Percentiles rank a stretch among this genome's conserved stretches.
Conservation (phyloP, 2,797 vertebrate genomes). For the Sebastes elongatus region DNA sequence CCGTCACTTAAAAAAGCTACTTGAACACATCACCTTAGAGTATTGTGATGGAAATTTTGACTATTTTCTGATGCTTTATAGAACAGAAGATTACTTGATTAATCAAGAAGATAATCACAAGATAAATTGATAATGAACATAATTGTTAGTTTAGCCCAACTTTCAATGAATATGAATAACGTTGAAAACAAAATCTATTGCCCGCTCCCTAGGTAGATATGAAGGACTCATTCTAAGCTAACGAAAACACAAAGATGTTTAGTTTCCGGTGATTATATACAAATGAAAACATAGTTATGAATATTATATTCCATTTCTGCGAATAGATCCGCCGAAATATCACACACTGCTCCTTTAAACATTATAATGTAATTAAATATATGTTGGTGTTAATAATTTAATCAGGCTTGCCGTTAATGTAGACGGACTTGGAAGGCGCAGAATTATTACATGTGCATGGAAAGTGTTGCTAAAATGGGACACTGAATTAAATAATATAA, state of each 20-base stretch:
- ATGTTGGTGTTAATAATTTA: neutral
- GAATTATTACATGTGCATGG: neutral
- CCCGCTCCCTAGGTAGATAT: too few species aligned
- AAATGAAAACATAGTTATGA: too few species aligned
- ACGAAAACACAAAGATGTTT: too few species aligned
- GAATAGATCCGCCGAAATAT: neutral
- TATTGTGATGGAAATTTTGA: neutral
- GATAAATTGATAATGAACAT: neutral
- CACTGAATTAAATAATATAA: slow-evolving; percentile 26
- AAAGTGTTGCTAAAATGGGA: slow-evolving; percentile 8
- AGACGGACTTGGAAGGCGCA: neutral
- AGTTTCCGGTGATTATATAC: rapidly evolving
- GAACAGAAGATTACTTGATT: neutral
- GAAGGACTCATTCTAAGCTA: rapidly evolving
- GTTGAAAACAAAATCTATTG: neutral
- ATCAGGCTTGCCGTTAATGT: neutral
- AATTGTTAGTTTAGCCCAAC: neutral
- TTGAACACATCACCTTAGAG: too few species aligned
- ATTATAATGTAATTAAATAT: neutral
- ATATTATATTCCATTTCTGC: too few species aligned
- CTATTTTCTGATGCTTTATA: neutral
- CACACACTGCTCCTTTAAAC: neutral
- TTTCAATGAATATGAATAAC: neutral
- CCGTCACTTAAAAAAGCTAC: too few species aligned
- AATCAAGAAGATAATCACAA: neutral